Evolutionary conservation across 2,888 invertebrate genomes (phyloP).

Genomic region (Philereme vetulata): DNA sequence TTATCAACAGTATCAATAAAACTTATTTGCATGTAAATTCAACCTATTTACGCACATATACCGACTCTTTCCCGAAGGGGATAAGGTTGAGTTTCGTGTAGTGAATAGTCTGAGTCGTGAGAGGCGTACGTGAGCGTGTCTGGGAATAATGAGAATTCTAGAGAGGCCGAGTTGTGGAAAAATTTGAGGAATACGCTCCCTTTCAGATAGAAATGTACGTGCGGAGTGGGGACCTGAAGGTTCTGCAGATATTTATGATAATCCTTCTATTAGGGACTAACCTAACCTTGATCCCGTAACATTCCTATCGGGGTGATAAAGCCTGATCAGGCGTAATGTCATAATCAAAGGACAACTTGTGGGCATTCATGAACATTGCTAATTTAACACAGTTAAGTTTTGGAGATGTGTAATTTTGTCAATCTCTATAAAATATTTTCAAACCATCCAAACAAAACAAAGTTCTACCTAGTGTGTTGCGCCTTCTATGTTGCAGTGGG

Average conservation of each 20-base stretch:
- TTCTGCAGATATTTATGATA: constrained; percentile 12
- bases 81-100: constrained; percentile 31
- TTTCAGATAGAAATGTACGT: constrained; percentile 12
- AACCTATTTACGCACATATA: constrained; percentile 16
- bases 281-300: neutral
- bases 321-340: too few relatives aligned
- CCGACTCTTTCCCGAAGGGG: constrained; percentile 7
- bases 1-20: constrained; percentile 42
- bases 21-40: constrained; percentile 44
- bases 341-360: too few relatives aligned
- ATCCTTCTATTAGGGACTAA: constrained; percentile 3
- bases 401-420: too few relatives aligned
- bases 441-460: too few relatives aligned
- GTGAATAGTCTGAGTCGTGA: constrained; percentile 23
- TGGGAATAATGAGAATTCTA: constrained; percentile 34
- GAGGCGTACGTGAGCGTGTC: constrained; percentile 28
- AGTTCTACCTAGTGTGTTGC: too few relatives aligned
- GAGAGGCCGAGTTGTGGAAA: constrained; percentile 31
- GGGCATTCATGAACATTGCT: too few relatives aligned
- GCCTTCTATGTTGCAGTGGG: too few relatives aligned
- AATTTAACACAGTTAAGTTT: too few relatives aligned
- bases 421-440: too few relatives aligned
- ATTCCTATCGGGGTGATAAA: too few relatives aligned
- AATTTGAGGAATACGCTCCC: constrained; percentile 30
- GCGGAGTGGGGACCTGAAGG: neutral